Base-by-base conservation (phyloP, 2,888 invertebrate species). In the Drosophila pseudotalamancana region DNA sequence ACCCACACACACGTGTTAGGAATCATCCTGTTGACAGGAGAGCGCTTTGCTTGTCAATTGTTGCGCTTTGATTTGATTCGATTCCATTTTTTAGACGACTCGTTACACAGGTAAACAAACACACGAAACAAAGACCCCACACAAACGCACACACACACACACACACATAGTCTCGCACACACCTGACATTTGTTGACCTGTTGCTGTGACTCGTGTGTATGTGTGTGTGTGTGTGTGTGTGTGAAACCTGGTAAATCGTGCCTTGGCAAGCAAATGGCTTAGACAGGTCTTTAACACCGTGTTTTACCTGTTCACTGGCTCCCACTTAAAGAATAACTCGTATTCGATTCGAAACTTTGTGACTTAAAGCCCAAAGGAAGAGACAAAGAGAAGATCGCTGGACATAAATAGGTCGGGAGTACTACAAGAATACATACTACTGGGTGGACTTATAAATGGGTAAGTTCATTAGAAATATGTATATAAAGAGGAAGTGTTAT, bases 51-150 rank as follows among this genome's bases (percentile, higher is more conserved):
- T 40, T 61, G 64, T 64, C 71, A 64, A 49, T 54, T 60, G 60
- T 40, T 59, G 62, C 55, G 56, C 35, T 51, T 54, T 42, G 50
- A 65, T 56, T 73, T 48, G 46, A 67, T 46, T 59, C 32, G 56
- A 68, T 67, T 55, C 27, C 35, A 34, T 51, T 34, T 39, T 42
- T 40, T 23, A 37, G 12, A 25, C 48, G 54, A 57, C 45, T 43
- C 34, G 55, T 37, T 55, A 35, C 42, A 23, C 56, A 53, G 64
- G 29, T 56, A 49, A 66, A 43, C 56, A 66, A 65, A 56, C 56
- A 48, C 31, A 35, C 21, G 27, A 57, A 35, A 29, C 59, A 57
- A 42, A 57, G 54, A n/a, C 21, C 19, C 6, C 4, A 25, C 46
- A 19, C 32, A 19, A 14, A 40, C 25, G 16, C 23, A 5, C 12